Conservation (phyloP, 1,140 invertebrate species). For the Wiebesia pumilae region DNA sequence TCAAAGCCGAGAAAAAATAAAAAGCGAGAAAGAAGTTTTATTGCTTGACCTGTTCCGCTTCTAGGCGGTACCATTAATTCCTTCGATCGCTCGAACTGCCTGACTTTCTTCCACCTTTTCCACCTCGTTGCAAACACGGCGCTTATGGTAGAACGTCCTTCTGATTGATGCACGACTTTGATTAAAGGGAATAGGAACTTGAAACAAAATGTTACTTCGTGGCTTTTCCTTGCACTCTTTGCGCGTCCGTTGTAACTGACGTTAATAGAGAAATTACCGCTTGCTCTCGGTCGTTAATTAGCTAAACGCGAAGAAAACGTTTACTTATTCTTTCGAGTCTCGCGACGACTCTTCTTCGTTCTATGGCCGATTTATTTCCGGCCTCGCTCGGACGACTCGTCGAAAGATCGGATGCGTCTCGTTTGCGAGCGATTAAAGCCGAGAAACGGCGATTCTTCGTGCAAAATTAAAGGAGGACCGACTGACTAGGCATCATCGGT, state of each 20-base stretch:
- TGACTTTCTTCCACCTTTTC: background rate
- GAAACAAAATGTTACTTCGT: background rate
- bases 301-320: background rate
- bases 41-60: constrained; percentile 18
- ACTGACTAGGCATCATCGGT: too few relatives aligned
- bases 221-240: background rate
- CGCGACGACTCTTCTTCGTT: background rate
- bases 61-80: constrained; percentile 16
- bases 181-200: constrained; percentile 10
- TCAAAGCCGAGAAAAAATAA: background rate
- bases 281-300: constrained; percentile 4
- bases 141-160: background rate
- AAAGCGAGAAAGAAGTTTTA: background rate
- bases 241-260: background rate
- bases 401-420: too few relatives aligned
- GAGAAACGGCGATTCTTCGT: too few relatives aligned
- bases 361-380: background rate
- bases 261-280: constrained; percentile 32
- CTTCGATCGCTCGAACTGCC: background rate
- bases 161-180: constrained; percentile 30
- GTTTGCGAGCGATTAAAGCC: too few relatives aligned
- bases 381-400: too few relatives aligned
- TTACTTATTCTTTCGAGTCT: background rate
- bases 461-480: too few relatives aligned
- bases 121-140: background rate